Percentiles rank a stretch among this genome's conserved stretches.
Evolutionary conservation across 2,113 vertebrate genomes (phyloP).

Genomic region (Eudyptes chrysolophus): DNA sequence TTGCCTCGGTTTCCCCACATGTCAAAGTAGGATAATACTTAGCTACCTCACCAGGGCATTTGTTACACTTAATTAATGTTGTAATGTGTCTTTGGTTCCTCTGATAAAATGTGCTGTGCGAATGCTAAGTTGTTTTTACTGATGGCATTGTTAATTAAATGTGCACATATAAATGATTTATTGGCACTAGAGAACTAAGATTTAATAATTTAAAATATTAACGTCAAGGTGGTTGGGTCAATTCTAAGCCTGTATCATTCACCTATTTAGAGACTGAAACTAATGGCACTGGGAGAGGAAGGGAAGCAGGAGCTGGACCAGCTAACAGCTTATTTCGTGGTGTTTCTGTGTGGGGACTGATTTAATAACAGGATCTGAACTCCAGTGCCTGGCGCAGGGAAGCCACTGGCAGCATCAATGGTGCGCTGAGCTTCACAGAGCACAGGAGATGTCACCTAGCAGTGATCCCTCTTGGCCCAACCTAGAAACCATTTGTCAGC

Average conservation of each 20-base stretch:
- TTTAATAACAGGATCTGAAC: background rate
- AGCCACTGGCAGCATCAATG: fast-evolving
- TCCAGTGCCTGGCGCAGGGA: background rate
- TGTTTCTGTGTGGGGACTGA: background rate
- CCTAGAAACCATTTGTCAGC: background rate
- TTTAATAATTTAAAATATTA: constrained; percentile 58
- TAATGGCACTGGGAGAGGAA: background rate
- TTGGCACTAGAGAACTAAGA: constrained; percentile 32
- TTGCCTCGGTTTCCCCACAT: background rate
- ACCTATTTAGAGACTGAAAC: background rate
- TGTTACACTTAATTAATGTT: constrained; percentile 48
- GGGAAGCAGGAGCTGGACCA: background rate
- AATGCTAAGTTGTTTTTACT: constrained; percentile 62
- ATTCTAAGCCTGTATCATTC: constrained; percentile 13
- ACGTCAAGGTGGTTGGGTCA: constrained; percentile 18
- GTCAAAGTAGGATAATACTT: background rate
- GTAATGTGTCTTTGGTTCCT: constrained; percentile 25
- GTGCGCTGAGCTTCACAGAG: background rate
- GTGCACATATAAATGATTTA: constrained; percentile 49
- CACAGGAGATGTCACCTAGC: background rate
- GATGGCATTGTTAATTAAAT: constrained; percentile 66
- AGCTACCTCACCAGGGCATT: background rate
- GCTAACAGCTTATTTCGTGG: background rate
- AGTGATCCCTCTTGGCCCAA: background rate
- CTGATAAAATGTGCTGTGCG: background rate